Evolutionary conservation across 2,797 vertebrate species (phyloP).

Genomic region (Etheostoma nigrum): DNA sequence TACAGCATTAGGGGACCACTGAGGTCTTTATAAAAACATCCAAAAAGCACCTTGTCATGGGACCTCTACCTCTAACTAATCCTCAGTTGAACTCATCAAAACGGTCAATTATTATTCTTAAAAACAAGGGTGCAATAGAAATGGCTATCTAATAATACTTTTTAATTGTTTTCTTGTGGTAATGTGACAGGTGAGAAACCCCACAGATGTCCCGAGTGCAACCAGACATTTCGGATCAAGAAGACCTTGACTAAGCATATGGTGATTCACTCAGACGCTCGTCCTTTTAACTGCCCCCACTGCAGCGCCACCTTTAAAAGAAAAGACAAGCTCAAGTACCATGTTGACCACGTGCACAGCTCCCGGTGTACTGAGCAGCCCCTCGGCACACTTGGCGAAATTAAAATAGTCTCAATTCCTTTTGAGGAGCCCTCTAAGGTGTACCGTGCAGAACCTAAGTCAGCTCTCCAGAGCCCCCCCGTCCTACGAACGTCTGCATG

Average conservation of each 20-base stretch:
- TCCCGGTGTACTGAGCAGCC: conserved; percentile 85
- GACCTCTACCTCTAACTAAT: too few relatives aligned
- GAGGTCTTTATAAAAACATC: too few relatives aligned
- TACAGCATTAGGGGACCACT: too few relatives aligned
- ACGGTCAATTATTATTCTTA: not conserved
- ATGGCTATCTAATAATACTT: not conserved
- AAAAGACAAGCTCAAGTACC: conserved; percentile 98
- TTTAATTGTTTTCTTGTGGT: conserved; percentile 13
- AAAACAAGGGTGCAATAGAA: not conserved
- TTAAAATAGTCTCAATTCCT: conserved; percentile 81
- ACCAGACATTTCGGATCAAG: conserved; percentile 97
- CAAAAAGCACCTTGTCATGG: too few relatives aligned
- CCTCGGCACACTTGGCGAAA: conserved; percentile 69
- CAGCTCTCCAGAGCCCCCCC: conserved; percentile 76
- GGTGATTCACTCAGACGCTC: conserved; percentile 97
- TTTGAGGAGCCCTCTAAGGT: conserved; percentile 82
- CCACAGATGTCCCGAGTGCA: conserved; percentile 95
- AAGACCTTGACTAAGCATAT: conserved; percentile 99
- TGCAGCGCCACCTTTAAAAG: conserved; percentile 97
- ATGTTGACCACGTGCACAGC: conserved; percentile 96
- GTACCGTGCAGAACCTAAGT: conserved; percentile 67
- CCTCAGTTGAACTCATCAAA: too few relatives aligned
- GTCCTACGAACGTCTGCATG: conserved; percentile 82
- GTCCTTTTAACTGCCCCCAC: conserved; percentile 96
- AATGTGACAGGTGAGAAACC: conserved; percentile 93